Evolutionary conservation across 2,888 invertebrate species (phyloP).

Genomic region (Phasia obesa): DNA sequence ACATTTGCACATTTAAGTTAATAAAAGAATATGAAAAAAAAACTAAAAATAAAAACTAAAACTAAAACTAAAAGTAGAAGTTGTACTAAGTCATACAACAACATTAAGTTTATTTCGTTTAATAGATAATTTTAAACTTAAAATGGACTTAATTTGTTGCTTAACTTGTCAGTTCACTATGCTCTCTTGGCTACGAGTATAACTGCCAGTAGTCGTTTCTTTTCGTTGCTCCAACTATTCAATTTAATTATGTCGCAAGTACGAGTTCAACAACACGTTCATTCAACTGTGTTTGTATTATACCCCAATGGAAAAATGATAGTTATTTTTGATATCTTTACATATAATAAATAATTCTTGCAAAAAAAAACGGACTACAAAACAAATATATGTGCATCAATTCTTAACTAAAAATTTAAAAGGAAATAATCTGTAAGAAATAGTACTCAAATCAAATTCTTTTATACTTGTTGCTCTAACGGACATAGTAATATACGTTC

Average conservation of each 20-base stretch:
- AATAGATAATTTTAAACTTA: constrained; percentile 46
- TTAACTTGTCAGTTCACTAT: constrained; percentile 52
- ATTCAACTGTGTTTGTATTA: constrained; percentile 39
- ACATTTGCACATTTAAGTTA: constrained; percentile 60
- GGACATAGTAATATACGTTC: too few species aligned
- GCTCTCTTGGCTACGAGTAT: constrained; percentile 18
- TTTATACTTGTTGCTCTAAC: too few species aligned
- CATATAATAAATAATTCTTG: too few species aligned
- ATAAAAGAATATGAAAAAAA: constrained; percentile 25
- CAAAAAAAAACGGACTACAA: too few species aligned
- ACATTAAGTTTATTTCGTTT: constrained; percentile 42
- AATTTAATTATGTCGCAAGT: constrained; percentile 70
- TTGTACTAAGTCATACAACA: constrained; percentile 22
- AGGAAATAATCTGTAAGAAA: too few species aligned
- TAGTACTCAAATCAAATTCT: too few species aligned
- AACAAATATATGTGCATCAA: too few species aligned
- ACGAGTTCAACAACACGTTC: constrained; percentile 66
- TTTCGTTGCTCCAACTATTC: constrained; percentile 66
- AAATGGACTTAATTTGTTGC: constrained; percentile 60
- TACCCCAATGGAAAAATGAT: constrained; percentile 18
- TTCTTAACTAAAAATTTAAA: too few species aligned
- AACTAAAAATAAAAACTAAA: neutral
- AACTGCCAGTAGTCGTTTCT: constrained; percentile 68
- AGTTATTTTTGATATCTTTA: too few species aligned
- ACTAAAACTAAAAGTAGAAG: constrained; percentile 16